These are phyloP conservation scores for Alosa alosa DNA, from an alignment of 2,113 vertebrate genomes.

Conservation along the genomic window DNA sequence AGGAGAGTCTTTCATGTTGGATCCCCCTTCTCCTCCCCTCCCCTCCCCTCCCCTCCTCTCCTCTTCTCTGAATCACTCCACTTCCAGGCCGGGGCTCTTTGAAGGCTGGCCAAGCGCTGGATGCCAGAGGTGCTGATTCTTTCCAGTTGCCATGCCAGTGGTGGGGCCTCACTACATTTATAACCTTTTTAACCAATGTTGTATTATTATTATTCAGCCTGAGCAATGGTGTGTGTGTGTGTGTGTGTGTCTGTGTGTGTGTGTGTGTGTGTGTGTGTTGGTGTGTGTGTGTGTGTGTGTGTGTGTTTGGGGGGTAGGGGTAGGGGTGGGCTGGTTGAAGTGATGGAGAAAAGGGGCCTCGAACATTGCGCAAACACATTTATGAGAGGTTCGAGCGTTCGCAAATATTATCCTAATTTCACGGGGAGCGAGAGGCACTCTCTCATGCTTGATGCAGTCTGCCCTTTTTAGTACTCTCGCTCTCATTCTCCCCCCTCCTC, in stretches of 20 bases:
- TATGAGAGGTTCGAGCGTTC: constrained; percentile 30
- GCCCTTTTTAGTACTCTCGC: neutral
- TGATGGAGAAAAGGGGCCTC: constrained; percentile 2
- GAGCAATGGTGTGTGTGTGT: neutral
- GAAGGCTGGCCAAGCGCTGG: constrained; percentile 34
- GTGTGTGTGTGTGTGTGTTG: neutral
- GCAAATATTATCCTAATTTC: constrained; percentile 36
- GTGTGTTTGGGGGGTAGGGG: neutral
- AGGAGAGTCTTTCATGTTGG: constrained; percentile 24
- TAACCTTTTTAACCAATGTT: constrained; percentile 22
- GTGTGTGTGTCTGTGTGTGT: neutral
- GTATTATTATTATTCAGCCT: constrained; percentile 25
- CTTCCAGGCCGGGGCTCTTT: constrained; percentile 32
- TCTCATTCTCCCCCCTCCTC: neutral
- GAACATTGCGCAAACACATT: constrained; percentile 25
- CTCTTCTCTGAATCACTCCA: constrained; percentile 27
- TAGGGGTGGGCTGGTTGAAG: neutral
- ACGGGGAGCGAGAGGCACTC: neutral
- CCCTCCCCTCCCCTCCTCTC: neutral
- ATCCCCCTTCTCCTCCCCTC: neutral
- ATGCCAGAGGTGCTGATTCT: constrained; percentile 30
- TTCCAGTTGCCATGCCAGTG: constrained; percentile 30
- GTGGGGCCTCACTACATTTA: constrained; percentile 27
- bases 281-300: neutral
- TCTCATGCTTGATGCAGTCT: neutral